Evolutionary conservation across 2,113 vertebrate species (phyloP).

Genomic region (Phaetusa simplex): DNA sequence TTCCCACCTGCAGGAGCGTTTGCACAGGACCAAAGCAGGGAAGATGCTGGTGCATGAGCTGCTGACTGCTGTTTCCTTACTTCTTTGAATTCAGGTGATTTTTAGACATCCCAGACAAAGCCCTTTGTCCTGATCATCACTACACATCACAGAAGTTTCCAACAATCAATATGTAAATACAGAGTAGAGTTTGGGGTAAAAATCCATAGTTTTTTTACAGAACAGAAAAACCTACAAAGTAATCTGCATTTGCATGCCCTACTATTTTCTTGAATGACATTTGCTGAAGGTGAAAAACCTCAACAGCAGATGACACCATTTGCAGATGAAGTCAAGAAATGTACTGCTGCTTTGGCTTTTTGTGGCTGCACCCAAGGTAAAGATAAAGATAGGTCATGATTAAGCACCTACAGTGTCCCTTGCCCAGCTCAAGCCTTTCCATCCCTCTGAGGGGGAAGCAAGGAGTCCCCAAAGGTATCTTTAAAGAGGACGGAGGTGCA

Average conservation of each 20-base stretch:
- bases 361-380: neutral
- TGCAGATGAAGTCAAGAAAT: neutral
- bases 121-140: neutral
- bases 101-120: neutral
- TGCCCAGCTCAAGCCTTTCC: accelerated
- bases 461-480: neutral
- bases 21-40: neutral
- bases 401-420: neutral
- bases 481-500: neutral
- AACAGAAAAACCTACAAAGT: neutral
- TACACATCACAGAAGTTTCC: neutral
- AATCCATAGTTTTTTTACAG: neutral
- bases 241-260: neutral
- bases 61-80: neutral
- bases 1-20: neutral
- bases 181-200: neutral
- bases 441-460: neutral
- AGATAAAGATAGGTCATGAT: neutral
- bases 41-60: neutral
- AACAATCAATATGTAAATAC: neutral
- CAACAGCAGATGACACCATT: neutral
- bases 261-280: neutral
- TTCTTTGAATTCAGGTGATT: neutral
- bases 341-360: accelerated
- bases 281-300: neutral